Base-by-base conservation (phyloP, 2,113 vertebrate species). In the Paramormyrops kingsleyae region DNA sequence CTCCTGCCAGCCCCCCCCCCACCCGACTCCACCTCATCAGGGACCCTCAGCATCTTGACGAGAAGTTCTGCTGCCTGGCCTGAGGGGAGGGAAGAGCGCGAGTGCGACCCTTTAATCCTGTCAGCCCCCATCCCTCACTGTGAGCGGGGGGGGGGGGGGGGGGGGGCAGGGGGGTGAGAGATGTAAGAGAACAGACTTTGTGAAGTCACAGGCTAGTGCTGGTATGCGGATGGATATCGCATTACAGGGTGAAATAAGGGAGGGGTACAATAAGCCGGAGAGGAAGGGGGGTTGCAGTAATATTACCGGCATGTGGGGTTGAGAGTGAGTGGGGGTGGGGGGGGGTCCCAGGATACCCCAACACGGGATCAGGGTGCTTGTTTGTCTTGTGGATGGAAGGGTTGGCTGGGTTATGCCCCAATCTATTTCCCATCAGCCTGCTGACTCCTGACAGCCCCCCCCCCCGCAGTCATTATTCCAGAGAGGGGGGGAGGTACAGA, bases 371-470 rank as follows among this genome's bases (percentile, higher is more conserved):
- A 17, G 15, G 56, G 53, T 44, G 83, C 70, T 88, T 87, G 80
- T 91, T 91, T 90, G 80, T 92, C 92, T 91, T 88, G 13, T 8
- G 89, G 62, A 89, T 62, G 50, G 52, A 89, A 59, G 90, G 91
- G 91, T 90, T 88, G 89, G 74, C 44, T 44, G 53, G 92, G 77
- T 90, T 92, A 86, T 53, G 83, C 86, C 89, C 91, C 90, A 87
- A 89, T 90, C 87, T 89, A 87, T 91, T 90, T 66, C 87, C 89
- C 85, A 92, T 90, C 90, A 92, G 88, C 74, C 88, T 44, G 53
- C 74, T 83, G 56, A 47, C 85, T 62, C 83, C 89, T 42, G 21
- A 56, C 39, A 31, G 87, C 47, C 70, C 70, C 70, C 70, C 66
- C 66, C 27, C 24, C 27, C 62, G 49, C 39, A 62, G 80, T 89